A percentile compares a stretch with the other conserved stretches of the same genome.
phyloP scores from a whole-genome alignment of 2,888 invertebrate species.

The Sphaeridia pumilis region DNA sequence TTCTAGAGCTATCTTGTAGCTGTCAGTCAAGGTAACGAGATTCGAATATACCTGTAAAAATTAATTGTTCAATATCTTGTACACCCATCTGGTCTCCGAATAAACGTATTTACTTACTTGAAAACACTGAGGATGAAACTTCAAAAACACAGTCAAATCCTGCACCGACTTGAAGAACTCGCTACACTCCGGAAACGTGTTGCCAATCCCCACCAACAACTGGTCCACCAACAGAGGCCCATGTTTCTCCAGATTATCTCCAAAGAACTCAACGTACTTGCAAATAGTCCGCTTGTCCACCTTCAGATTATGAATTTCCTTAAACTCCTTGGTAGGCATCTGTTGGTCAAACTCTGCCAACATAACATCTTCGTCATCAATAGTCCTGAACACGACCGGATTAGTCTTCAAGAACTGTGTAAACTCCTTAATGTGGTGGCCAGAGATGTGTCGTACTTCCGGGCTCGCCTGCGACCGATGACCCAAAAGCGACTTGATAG shows the following conservation, averaged over 20 bases:
- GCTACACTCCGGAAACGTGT: conserved; percentile 12
- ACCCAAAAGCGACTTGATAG: conserved; percentile 54
- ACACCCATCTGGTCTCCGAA: too few species aligned
- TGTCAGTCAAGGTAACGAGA: conserved; percentile 57
- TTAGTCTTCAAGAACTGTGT: conserved; percentile 75
- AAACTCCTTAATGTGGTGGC: conserved; percentile 87
- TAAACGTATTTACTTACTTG: too few species aligned
- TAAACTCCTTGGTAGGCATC: conserved; percentile 6
- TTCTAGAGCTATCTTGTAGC: conserved; percentile 26
- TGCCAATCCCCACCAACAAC: conserved; percentile 46
- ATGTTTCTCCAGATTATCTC: conserved; percentile 65
- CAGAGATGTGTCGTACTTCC: conserved; percentile 91
- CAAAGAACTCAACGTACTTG: conserved; percentile 67
- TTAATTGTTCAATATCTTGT: conserved; percentile 22
- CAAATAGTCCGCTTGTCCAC: conserved; percentile 75
- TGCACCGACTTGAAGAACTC: conserved; percentile 67
- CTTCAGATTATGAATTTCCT: conserved; percentile 49
- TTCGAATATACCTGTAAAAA: conserved; percentile 88
- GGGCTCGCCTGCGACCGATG: conserved; percentile 59
- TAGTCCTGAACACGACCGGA: conserved; percentile 71
- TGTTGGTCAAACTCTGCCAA: conserved; percentile 48
- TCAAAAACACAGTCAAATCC: conserved; percentile 78
- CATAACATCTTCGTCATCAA: conserved; percentile 68
- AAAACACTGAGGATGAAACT: conserved; percentile 68
- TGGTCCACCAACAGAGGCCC: conserved; percentile 75